These are phyloP conservation scores for Volucella inanis DNA, from an alignment of 2,888 invertebrate species.

Conservation along the genomic window DNA sequence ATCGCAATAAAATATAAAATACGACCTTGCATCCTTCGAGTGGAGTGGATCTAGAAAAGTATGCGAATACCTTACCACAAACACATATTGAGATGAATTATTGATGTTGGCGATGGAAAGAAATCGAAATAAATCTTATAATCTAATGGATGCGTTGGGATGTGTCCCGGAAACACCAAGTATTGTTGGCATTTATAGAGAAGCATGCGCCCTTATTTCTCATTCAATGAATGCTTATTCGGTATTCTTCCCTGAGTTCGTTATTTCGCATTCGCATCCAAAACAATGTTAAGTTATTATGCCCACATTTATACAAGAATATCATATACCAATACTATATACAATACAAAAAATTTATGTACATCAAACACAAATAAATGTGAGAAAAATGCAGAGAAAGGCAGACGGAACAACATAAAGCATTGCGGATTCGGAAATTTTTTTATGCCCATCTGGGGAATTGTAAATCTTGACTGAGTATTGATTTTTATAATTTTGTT, in stretches of 20 bases:
- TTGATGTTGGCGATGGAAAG: conserved; percentile 58
- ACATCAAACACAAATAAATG: too few relatives aligned
- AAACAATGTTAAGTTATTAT: conserved; percentile 44
- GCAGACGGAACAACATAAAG: conserved; percentile 33
- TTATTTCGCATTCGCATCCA: conserved; percentile 53
- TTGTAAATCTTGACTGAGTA: conserved; percentile 67
- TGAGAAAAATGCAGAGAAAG: not conserved
- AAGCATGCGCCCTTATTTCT: conserved; percentile 13
- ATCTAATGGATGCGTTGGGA: conserved; percentile 53
- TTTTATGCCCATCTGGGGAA: conserved; percentile 73
- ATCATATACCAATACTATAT: not conserved
- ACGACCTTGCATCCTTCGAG: conserved; percentile 68
- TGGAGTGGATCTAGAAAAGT: conserved; percentile 9
- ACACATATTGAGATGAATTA: conserved; percentile 62
- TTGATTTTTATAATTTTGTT: conserved; percentile 65
- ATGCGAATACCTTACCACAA: conserved; percentile 20
- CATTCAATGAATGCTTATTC: conserved; percentile 61
- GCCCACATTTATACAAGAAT: not conserved
- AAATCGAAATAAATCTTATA: conserved; percentile 67
- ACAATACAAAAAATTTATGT: too few relatives aligned
- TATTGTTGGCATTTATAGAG: conserved; percentile 23
- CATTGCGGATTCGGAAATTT: conserved; percentile 56
- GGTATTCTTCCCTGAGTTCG: conserved; percentile 54
- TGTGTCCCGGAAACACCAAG: conserved; percentile 28
- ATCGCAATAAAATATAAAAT: conserved; percentile 73